Evolutionary conservation across 2,888 invertebrate species (phyloP).

Genomic region (Drosophila lutescens): DNA sequence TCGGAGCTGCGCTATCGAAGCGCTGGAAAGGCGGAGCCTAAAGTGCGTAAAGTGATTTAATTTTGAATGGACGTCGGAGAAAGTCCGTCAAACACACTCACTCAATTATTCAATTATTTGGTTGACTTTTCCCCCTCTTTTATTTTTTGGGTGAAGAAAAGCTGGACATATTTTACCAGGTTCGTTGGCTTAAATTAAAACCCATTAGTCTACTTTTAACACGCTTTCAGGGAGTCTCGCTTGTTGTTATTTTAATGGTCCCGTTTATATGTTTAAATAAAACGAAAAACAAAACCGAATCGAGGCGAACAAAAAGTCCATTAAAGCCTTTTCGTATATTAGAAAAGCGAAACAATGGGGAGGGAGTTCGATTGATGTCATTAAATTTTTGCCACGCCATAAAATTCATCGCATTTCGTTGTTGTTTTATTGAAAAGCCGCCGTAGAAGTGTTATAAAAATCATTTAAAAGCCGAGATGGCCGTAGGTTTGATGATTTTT

Average conservation of each 20-base stretch:
- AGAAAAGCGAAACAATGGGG: constrained; percentile 57
- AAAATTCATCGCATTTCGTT: constrained; percentile 47
- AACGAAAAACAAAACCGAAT: constrained; percentile 33
- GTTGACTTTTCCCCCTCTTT: constrained; percentile 22
- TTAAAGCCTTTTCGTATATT: constrained; percentile 70
- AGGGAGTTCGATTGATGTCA: constrained; percentile 48
- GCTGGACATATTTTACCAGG: constrained; percentile 24
- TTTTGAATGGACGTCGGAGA: constrained; percentile 66
- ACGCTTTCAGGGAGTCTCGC: constrained; percentile 51
- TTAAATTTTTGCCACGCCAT: constrained; percentile 78
- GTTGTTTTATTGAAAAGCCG: constrained; percentile 46
- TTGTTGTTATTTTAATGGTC: constrained; percentile 29
- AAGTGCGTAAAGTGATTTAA: constrained; percentile 71
- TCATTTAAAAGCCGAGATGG: constrained; percentile 64
- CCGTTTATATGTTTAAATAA: constrained; percentile 63
- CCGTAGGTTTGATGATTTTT: constrained; percentile 35
- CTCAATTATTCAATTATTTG: constrained; percentile 69
- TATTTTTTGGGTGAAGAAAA: constrained; percentile 28
- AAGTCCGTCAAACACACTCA: constrained; percentile 55
- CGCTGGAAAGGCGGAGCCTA: constrained; percentile 52
- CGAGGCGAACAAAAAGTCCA: constrained; percentile 49
- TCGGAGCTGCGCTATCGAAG: constrained; percentile 10
- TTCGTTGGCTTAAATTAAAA: constrained; percentile 57
- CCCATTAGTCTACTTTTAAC: constrained; percentile 72
- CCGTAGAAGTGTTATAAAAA: constrained; percentile 76